A percentile compares a stretch with the other conserved stretches of the same genome.
Evolutionary conservation across 2,888 invertebrate species (phyloP).

Genomic region (Drosophila aldrichi): DNA sequence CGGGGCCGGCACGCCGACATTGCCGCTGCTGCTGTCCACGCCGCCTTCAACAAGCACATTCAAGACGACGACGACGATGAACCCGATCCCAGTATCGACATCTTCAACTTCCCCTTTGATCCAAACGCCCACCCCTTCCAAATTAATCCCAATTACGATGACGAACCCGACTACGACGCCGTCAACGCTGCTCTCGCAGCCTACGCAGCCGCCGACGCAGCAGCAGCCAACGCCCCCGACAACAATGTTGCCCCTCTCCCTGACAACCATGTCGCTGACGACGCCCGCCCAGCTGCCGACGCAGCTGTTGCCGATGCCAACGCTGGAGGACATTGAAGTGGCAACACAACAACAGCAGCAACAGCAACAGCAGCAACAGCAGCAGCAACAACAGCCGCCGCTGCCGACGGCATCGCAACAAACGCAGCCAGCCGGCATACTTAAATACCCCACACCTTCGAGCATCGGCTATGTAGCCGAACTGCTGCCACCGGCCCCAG

Average conservation of each 20-base stretch:
- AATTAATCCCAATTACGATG: constrained; percentile 8
- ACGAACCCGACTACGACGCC: constrained; percentile 12
- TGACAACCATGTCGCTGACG: constrained; percentile 41
- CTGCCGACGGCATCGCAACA: constrained; percentile 22
- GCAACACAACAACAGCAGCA: constrained; percentile 50
- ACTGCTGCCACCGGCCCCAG: constrained; percentile 37
- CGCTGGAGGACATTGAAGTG: constrained; percentile 82
- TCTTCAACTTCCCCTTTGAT: constrained; percentile 12
- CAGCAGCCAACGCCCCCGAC: constrained; percentile 1
- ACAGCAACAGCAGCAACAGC: constrained; percentile 2
- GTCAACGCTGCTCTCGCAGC: background rate
- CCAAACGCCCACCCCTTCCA: background rate
- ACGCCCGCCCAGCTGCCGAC: constrained; percentile 49
- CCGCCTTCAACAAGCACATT: constrained; percentile 57
- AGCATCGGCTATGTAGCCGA: constrained; percentile 52
- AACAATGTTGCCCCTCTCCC: constrained; percentile 34
- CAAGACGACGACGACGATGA: constrained; percentile 45
- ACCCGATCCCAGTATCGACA: constrained; percentile 27
- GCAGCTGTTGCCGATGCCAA: constrained; percentile 81
- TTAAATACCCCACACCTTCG: constrained; percentile 56
- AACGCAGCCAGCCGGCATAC: constrained; percentile 53
- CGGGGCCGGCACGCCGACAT: constrained; percentile 35
- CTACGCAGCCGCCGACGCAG: background rate
- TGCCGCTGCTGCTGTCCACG: constrained; percentile 55
- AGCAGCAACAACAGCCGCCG: background rate